A percentile compares a stretch with the other conserved stretches of the same genome.
Evolutionary conservation across 2,113 vertebrate species (phyloP).

Genomic region (Psilopogon haemacephalus): DNA sequence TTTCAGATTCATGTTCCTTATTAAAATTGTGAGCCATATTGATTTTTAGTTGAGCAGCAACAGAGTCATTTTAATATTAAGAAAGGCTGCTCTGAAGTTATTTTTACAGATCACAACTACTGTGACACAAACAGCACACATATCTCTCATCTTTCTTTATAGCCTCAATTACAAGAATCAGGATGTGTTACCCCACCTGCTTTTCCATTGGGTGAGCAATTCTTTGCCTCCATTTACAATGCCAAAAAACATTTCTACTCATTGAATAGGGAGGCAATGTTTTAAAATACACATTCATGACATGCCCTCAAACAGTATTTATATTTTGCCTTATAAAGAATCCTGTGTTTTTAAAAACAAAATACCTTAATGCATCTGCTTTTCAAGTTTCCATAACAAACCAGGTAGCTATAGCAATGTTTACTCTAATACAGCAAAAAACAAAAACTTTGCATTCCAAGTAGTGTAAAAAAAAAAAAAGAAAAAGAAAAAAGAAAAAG

Average conservation of each 20-base stretch:
- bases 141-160: conserved; percentile 45
- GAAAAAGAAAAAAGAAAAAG: conserved; percentile 62
- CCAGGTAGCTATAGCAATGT: conserved; percentile 13
- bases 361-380: conserved; percentile 40
- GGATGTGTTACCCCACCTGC: conserved; percentile 34
- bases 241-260: conserved; percentile 58
- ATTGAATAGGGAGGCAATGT: background rate
- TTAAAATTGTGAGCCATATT: conserved; percentile 81
- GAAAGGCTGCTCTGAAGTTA: conserved; percentile 68
- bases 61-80: conserved; percentile 72
- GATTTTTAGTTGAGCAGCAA: conserved; percentile 75
- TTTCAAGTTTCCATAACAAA: conserved; percentile 47
- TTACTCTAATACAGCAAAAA: conserved; percentile 45
- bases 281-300: conserved; percentile 41
- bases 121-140: conserved; percentile 37
- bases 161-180: conserved; percentile 57
- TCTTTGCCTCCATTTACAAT: conserved; percentile 12
- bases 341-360: conserved; percentile 5
- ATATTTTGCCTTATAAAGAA: conserved; percentile 35
- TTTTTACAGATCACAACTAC: conserved; percentile 68
- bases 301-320: conserved; percentile 44
- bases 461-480: conserved; percentile 54
- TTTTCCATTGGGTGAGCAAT: conserved; percentile 6
- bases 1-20: conserved; percentile 83
- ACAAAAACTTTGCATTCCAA: conserved; percentile 37